Base-by-base conservation (phyloP, 2,888 invertebrate genomes). In the Acrobeloides nanus region DNA sequence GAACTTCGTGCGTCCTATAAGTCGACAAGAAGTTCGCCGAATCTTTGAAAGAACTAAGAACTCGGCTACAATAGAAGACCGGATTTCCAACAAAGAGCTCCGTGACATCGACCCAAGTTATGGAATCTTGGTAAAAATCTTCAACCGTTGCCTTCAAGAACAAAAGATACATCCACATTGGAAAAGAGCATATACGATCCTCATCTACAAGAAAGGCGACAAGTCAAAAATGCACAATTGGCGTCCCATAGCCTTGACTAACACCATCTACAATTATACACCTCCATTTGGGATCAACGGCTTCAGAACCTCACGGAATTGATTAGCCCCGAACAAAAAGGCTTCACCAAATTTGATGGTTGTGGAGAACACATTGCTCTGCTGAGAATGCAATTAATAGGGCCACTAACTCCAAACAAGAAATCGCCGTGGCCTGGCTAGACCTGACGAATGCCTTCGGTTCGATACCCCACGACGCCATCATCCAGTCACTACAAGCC, bases 391-490 rank as follows among this genome's bases (percentile, higher is more conserved):
- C n/a, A n/a, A 27, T 64, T 18, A 24, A 44, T 1, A 42, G 53
- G 6, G 55, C 55, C 6, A 23, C 47, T 5, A 18, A 24, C 3
- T 5, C 21, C 1, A 32, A 40, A 1, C 8, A 25, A 12, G 25
- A 18, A 3, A 17, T 67, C 5, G 61, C 59, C n/a, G 57, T 75
- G 1, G 70, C 73, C 3, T 75, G 73, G 71, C 48, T 76, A 33
- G 74, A 76, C 46, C 51, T 75, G 3, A 46, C 68, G n/a, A 76
- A 76, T 26, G 75, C 76, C 1, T 75, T 76, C 50, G 71, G 68
- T 0, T 72, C 72, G 4, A 52, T 76, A 2, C 72, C 75, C 12
- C 75, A 75, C 48, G 0, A 45, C 41, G 1, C 38, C 17, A 51
- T 55, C n/a, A 18, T 39, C 7, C 6, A 6, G 5, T 18, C 50